Conservation (phyloP, 2,113 vertebrate genomes). For the Protobothrops flavoviridis region DNA sequence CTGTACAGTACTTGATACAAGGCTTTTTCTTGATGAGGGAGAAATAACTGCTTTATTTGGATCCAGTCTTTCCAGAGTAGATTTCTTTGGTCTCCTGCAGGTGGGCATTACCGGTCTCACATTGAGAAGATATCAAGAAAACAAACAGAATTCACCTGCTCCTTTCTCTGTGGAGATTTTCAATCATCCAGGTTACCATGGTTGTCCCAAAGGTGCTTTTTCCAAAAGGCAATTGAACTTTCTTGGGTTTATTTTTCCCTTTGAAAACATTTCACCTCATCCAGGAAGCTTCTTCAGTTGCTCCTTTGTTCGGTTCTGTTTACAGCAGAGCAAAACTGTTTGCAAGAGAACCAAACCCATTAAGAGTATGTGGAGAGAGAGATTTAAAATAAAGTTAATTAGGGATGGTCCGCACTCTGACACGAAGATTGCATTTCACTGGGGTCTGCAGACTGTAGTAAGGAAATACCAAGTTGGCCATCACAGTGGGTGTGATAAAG, state of each 20-base stretch:
- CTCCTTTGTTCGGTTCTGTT: not conserved
- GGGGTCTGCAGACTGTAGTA: not conserved
- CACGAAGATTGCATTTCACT: not conserved
- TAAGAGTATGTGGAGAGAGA: not conserved
- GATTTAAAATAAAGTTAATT: not conserved
- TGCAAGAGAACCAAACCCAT: not conserved
- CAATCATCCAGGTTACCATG: not conserved
- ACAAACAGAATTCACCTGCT: not conserved
- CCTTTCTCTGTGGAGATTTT: not conserved
- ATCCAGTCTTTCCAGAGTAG: not conserved
- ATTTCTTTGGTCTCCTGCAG: not conserved
- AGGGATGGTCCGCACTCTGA: not conserved
- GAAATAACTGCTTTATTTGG: not conserved
- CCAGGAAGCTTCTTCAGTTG: not conserved
- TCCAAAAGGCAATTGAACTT: no score
- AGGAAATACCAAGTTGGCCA: no score
- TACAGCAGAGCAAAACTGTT: not conserved
- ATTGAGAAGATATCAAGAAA: no score
- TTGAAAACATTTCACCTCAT: no score
- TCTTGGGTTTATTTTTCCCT: no score
- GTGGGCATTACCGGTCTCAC: not conserved
- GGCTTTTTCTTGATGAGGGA: not conserved
- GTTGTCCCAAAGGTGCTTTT: no score
- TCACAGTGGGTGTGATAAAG: no score
- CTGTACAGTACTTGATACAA: not conserved